Percentiles rank a stretch among this genome's conserved stretches.
phyloP scores from a whole-genome alignment of 2,113 vertebrate genomes.

The Salvator merianae region DNA sequence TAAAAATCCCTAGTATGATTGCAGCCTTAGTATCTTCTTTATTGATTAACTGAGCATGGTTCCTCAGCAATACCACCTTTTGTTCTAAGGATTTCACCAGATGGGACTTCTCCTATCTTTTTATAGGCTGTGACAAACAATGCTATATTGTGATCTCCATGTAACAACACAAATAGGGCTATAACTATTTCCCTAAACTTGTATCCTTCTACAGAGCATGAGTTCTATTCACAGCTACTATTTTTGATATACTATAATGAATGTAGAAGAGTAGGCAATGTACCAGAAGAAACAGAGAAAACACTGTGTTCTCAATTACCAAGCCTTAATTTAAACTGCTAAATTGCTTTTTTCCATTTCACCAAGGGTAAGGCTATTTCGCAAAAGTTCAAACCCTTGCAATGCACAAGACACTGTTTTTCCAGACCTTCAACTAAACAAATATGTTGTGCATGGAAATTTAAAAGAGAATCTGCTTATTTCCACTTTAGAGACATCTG shows the following conservation, averaged over 20 bases:
- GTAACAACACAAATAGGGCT: not conserved
- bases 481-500: constrained; percentile 34
- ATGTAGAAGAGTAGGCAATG: constrained; percentile 10
- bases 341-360: constrained; percentile 30
- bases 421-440: not conserved
- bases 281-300: constrained; percentile 19
- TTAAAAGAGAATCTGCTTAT: not conserved
- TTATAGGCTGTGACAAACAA: not conserved
- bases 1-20: no score
- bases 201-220: constrained; percentile 40
- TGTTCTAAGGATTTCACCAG: not conserved
- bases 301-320: constrained; percentile 27
- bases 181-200: constrained; percentile 40
- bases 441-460: constrained; percentile 9
- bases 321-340: constrained; percentile 30
- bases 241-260: not conserved
- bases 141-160: not conserved
- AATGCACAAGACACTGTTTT: constrained; percentile 10
- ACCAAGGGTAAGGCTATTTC: not conserved
- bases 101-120: not conserved
- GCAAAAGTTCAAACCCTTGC: constrained; percentile 13
- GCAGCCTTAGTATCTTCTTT: no score
- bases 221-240: constrained; percentile 20
- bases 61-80: no score
- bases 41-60: no score